Evolutionary conservation across 2,888 invertebrate genomes (phyloP).

Genomic region (Pristionchus fissidentatus): DNA sequence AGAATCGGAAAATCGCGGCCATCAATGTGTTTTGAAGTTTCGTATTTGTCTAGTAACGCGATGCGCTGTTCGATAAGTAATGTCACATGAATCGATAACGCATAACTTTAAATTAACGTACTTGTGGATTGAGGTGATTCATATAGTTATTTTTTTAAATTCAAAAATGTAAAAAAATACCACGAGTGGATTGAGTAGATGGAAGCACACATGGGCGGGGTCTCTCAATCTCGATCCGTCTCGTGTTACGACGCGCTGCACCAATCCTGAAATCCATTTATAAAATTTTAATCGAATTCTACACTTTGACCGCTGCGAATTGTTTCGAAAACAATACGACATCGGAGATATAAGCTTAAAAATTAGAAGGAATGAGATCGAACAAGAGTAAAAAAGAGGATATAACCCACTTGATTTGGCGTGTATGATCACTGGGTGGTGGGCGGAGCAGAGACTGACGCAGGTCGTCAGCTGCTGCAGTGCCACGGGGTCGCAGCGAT

Average conservation of each 20-base stretch:
- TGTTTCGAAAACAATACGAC: not conserved
- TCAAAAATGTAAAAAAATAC: slow-evolving; percentile 53
- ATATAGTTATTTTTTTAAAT: no score
- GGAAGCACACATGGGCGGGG: slow-evolving; percentile 67
- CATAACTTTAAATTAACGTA: no score
- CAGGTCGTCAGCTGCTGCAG: slow-evolving; percentile 64
- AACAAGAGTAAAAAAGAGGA: not conserved
- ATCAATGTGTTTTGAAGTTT: no score
- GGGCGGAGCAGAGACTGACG: slow-evolving; percentile 64
- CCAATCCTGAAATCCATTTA: slow-evolving; percentile 59
- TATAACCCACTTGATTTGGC: slow-evolving; percentile 66
- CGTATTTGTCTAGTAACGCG: no score
- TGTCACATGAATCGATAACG: no score
- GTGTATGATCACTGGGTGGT: slow-evolving; percentile 74
- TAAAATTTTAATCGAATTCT: not conserved
- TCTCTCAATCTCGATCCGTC: slow-evolving; percentile 70
- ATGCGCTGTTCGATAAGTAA: no score
- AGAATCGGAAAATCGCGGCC: no score
- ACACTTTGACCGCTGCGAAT: not conserved
- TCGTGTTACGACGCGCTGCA: slow-evolving; percentile 72
- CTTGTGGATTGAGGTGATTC: no score
- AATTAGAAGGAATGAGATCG: not conserved
- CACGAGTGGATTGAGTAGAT: slow-evolving; percentile 71
- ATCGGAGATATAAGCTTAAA: not conserved
- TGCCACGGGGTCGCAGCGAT: slow-evolving; percentile 68